phyloP scores from a whole-genome alignment of 2,113 vertebrate species.

The Podocnemis expansa region DNA sequence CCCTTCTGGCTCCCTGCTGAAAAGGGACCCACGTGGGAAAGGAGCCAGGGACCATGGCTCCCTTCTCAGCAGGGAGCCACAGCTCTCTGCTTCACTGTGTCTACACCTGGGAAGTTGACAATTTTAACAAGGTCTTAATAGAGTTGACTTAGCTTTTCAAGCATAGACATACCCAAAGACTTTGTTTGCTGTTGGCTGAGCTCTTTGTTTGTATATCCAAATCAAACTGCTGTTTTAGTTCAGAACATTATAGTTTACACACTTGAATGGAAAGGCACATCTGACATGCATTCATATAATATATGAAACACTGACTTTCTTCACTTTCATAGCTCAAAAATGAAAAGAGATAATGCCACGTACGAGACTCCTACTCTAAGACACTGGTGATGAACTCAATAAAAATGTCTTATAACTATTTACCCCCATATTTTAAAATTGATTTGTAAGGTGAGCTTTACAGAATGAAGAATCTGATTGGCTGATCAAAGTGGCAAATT shows the following conservation, averaged over 20 bases:
- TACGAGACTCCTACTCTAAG: not conserved
- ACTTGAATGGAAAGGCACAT: not conserved
- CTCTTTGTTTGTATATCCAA: accelerated
- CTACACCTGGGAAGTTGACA: too few species aligned
- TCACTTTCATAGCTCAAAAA: not conserved
- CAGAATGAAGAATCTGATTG: not conserved
- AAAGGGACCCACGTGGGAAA: too few species aligned
- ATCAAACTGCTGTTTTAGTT: not conserved
- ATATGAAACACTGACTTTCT: not conserved
- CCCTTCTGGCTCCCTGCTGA: too few species aligned
- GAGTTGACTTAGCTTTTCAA: too few species aligned
- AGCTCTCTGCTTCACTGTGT: too few species aligned
- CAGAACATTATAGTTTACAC: accelerated
- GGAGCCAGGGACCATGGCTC: too few species aligned
- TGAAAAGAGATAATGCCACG: not conserved
- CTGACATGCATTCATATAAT: not conserved
- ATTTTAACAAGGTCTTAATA: too few species aligned
- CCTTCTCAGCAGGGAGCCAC: too few species aligned
- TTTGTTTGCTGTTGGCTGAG: not conserved
- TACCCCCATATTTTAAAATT: not conserved
- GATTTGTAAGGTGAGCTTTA: not conserved
- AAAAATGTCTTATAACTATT: not conserved
- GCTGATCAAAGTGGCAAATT: not conserved
- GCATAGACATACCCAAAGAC: not conserved
- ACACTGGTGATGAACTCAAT: not conserved